Base-by-base conservation (phyloP, 2,113 vertebrate species). In the Myotis davidii region DNA sequence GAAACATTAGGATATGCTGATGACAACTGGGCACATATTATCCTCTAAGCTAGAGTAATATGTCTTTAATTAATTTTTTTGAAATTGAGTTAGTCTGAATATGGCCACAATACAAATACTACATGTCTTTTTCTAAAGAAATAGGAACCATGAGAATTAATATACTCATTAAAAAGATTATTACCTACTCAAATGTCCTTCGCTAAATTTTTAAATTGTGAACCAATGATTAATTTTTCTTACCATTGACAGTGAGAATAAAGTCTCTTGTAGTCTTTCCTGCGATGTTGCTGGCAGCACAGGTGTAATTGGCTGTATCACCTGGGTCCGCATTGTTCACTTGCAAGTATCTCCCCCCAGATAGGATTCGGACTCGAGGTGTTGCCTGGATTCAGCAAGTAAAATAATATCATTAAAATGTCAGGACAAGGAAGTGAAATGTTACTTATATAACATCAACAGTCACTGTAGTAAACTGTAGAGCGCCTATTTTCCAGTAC, bases 201-300 rank as follows among this genome's bases (percentile, higher is more conserved):
- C 0, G 6, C 61, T 64, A 70, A n/a, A 91, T 34, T 34, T 90
- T 87, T 56, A 21, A 93, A 72, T 0, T 54, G 61, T 56, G 29
- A 17, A 61, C 88, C 10, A 42, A 6, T 23, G 21, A 32, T 48
- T 59, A n/a, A 0, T 10, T 88, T 85, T 94, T 39, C 70, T 96
- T 98, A 99, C 99, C 99, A 21, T 99, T 98, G 13, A 99, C 99
- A 87, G 98, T 98, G 88, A 99, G 98, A 94, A 98, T 79, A 97
- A 99, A 99, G 97, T 99, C 98, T 65, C 99, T 98, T 14, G 98
- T 99, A 18, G 98, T 99, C 91, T 98, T 98, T 88, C 99, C 99
- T 34, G 99, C 99, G 10, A 99, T 85, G 82, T 99, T 99, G 88
- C 99, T 99, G 54, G 99, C 99, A 74, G 99, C 98, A 74, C 99